These are phyloP conservation scores for Cirrhinus mrigala DNA, from an alignment of 2,797 vertebrate species.

Conservation along the genomic window DNA sequence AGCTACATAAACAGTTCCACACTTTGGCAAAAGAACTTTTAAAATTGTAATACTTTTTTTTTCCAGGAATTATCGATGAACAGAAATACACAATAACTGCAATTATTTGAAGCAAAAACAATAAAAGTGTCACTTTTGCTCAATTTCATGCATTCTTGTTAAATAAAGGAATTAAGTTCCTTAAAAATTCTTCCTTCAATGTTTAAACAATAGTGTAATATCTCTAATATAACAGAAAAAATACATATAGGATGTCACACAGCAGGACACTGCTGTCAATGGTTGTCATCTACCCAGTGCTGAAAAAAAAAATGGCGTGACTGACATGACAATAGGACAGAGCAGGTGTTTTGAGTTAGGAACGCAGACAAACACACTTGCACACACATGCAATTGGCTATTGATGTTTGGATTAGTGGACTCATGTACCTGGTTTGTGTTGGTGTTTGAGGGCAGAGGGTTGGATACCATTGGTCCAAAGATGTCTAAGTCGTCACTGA, in stretches of 20 bases:
- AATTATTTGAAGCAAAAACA: neutral
- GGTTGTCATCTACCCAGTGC: neutral
- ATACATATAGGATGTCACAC: neutral
- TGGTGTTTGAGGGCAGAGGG: slow-evolving; percentile 85
- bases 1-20: neutral
- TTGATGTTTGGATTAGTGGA: neutral
- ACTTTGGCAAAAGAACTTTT: neutral
- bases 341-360: neutral
- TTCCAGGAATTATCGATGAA: neutral
- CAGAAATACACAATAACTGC: neutral
- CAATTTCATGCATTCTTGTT: neutral
- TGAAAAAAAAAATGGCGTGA: neutral
- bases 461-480: slow-evolving; percentile 98
- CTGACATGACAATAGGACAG: neutral
- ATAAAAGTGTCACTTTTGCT: neutral
- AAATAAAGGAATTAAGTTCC: neutral
- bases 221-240: neutral
- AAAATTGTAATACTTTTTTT: neutral
- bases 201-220: neutral
- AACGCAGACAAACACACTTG: neutral
- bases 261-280: neutral
- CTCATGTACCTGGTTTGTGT: slow-evolving; percentile 68
- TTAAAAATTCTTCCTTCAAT: neutral
- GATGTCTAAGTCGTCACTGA: slow-evolving; percentile 92
- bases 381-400: neutral